Percentiles rank a stretch among this genome's conserved stretches.
Conservation (phyloP, 2,797 vertebrate species). For the Melanotaenia trifasciata region DNA sequence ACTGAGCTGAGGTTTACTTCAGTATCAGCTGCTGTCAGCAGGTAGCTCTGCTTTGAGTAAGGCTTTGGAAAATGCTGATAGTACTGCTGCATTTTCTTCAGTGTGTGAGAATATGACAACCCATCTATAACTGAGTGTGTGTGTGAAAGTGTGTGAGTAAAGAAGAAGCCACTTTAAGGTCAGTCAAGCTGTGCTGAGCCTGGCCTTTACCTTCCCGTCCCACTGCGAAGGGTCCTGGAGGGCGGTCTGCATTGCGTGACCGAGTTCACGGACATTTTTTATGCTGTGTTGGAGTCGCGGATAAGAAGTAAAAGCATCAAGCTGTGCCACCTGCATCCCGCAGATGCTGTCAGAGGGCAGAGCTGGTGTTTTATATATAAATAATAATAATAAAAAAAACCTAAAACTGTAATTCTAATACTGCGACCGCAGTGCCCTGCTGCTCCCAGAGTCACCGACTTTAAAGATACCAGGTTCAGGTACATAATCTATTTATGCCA, state of each 20-base stretch:
- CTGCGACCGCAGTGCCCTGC: neutral
- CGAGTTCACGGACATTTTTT: slow-evolving; percentile 51
- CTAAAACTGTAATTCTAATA: slow-evolving; percentile 22
- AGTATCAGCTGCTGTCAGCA: slow-evolving; percentile 70
- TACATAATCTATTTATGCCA: slow-evolving; percentile 22
- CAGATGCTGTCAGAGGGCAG: slow-evolving; percentile 40
- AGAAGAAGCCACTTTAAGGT: slow-evolving; percentile 58
- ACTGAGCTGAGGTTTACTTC: slow-evolving; percentile 53
- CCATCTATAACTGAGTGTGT: slow-evolving; percentile 40
- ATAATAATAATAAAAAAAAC: neutral
- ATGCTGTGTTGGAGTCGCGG: slow-evolving; percentile 39
- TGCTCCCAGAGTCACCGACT: slow-evolving; percentile 19
- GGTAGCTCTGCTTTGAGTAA: slow-evolving; percentile 52
- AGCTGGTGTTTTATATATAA: neutral
- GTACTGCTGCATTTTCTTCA: slow-evolving; percentile 48
- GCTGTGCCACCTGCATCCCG: slow-evolving; percentile 36
- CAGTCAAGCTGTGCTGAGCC: slow-evolving; percentile 59
- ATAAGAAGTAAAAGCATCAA: slow-evolving; percentile 24
- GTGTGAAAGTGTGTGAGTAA: slow-evolving; percentile 6
- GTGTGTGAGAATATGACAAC: slow-evolving; percentile 45
- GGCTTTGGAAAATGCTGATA: slow-evolving; percentile 63
- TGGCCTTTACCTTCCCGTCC: slow-evolving; percentile 63
- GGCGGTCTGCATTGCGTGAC: slow-evolving; percentile 52
- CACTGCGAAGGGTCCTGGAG: slow-evolving; percentile 45
- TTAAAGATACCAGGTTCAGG: slow-evolving; percentile 20